These are phyloP conservation scores for Bothrops jararaca DNA, from an alignment of 2,113 vertebrate species.

Conservation along the genomic window DNA sequence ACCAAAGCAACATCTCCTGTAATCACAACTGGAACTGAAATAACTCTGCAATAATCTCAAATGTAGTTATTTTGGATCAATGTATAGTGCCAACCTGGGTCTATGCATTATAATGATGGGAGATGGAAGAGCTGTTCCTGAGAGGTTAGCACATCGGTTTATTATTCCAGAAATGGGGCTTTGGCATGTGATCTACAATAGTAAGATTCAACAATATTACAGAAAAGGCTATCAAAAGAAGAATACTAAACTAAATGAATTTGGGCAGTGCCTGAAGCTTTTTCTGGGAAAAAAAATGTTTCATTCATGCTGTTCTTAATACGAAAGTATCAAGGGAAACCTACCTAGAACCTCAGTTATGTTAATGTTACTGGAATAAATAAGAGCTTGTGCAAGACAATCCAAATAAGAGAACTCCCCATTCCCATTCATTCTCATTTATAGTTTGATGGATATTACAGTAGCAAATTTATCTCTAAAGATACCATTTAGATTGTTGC, in stretches of 20 bases:
- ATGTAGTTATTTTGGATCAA: constrained; percentile 7
- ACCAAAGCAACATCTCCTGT: neutral
- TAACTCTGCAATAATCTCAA: neutral
- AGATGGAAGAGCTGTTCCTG: neutral
- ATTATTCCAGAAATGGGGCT: constrained; percentile 7
- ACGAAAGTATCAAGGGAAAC: neutral
- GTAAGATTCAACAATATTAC: constrained; percentile 6
- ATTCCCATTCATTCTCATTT: neutral
- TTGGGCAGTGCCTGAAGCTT: neutral
- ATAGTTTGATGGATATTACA: neutral
- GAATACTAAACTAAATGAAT: neutral
- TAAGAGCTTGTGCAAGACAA: neutral
- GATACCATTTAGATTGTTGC: constrained; percentile 38
- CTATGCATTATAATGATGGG: neutral
- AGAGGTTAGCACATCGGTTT: neutral
- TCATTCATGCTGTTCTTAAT: neutral
- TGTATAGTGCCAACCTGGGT: neutral
- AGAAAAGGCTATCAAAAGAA: neutral
- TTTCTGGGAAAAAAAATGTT: neutral
- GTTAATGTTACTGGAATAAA: neutral
- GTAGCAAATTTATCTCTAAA: neutral
- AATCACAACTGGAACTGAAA: constrained; percentile 9
- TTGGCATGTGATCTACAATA: neutral
- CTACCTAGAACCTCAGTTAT: neutral
- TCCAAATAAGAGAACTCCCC: too few relatives aligned